phyloP scores from a whole-genome alignment of 2,113 vertebrate species.

The Scopus umbretta region DNA sequence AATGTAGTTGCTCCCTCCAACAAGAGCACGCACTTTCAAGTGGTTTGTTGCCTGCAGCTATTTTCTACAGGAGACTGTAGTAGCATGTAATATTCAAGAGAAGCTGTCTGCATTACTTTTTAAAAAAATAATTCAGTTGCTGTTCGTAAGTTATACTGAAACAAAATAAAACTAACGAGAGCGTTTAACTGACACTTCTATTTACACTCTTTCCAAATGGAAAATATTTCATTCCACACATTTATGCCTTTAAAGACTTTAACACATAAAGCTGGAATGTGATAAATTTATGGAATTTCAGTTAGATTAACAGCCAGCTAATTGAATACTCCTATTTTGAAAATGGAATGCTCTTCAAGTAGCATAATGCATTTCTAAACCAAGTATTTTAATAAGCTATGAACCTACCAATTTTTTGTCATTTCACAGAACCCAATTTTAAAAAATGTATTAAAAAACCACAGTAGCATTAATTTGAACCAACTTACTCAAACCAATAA shows the following conservation, averaged over 20 bases:
- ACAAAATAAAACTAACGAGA: not conserved
- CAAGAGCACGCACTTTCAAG: not conserved
- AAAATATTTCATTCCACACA: not conserved
- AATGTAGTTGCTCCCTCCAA: not conserved
- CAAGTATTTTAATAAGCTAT: not conserved
- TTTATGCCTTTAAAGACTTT: not conserved
- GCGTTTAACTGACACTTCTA: not conserved
- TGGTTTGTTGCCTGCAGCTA: constrained; percentile 7
- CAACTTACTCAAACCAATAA: not conserved
- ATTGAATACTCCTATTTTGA: not conserved
- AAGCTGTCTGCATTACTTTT: not conserved
- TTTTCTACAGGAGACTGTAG: constrained; percentile 2
- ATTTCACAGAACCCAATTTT: not conserved
- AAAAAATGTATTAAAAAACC: not conserved
- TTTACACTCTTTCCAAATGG: not conserved
- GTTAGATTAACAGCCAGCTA: not conserved
- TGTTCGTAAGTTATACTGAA: not conserved
- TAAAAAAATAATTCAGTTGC: not conserved
- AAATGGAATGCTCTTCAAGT: not conserved
- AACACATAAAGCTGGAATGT: not conserved
- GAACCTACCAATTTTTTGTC: not conserved
- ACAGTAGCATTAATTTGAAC: not conserved
- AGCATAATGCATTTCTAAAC: not conserved
- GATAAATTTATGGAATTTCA: not conserved
- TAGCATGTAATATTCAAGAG: constrained; percentile 18